Conservation (phyloP, 2,797 vertebrate species). For the Sebastes baramenuke region DNA sequence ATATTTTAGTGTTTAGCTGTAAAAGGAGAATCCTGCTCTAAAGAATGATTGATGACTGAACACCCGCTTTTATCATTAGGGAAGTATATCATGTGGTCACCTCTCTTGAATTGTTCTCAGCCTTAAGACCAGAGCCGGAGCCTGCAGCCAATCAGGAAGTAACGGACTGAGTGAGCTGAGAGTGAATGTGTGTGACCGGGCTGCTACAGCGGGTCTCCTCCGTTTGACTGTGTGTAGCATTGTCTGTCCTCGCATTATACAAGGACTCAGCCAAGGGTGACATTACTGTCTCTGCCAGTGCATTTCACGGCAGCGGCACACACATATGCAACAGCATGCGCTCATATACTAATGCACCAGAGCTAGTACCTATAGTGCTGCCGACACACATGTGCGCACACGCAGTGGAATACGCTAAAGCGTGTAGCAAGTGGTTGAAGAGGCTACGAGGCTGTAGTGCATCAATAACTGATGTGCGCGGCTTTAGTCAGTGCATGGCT, state of each 20-base stretch:
- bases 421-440: slow-evolving; percentile 26
- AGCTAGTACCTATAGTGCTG: background rate
- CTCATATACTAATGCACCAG: background rate
- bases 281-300: slow-evolving; percentile 14
- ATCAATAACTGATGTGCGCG: slow-evolving; percentile 65
- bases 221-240: background rate
- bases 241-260: background rate
- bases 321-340: background rate
- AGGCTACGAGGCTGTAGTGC: slow-evolving; percentile 45
- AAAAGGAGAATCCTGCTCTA: too few species aligned
- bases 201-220: background rate
- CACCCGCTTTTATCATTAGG: background rate
- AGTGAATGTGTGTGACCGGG: background rate
- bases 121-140: background rate
- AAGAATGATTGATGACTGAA: background rate
- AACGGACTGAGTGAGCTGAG: background rate
- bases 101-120: background rate
- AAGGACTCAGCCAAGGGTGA: slow-evolving; percentile 30
- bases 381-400: background rate
- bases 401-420: slow-evolving; percentile 27
- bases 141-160: slow-evolving; percentile 1
- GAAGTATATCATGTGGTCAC: background rate
- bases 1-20: too few species aligned
- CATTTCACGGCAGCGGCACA: slow-evolving; percentile 7
- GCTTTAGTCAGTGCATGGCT: slow-evolving; percentile 54